Evolutionary conservation across 2,888 invertebrate species (phyloP), one percentile per base, ranked within the genome.

Genomic region (Dioctria linearis): DNA sequence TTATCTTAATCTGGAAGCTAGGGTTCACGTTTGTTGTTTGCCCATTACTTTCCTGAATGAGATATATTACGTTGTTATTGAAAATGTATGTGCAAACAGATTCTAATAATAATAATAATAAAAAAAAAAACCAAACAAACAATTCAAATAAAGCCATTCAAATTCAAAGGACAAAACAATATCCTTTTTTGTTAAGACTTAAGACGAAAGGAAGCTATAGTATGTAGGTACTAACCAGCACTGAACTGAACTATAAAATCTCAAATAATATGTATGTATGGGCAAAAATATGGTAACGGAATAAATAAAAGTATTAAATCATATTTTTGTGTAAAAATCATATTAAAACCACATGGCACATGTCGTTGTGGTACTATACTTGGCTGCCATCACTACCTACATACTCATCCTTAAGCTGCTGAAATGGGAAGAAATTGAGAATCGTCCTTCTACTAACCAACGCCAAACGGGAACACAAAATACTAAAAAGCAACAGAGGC

Each of bases 271-370:
- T 25, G 2, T 25, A 2, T 25, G 25, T 25, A 25, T 25, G 65
- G 39, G 65, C 78, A 78, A 69, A 82, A 71, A 82, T 80, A 80
- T 73, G 81, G 80, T 40, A 79, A 75, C 80, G 82, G 79, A 82
- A 82, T 82, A 83, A 83, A 81, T 81, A 83, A 83, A 83, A 80
- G 83, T 80, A 84, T 81, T 83, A 84, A 84, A 83, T 83, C 83
- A 83, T 82, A 84, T 83, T 83, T 84, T 82, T 82, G 81, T 82
- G 84, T 82, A 83, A 83, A 83, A 84, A 83, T 83, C 83, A 81
- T 83, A 84, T 84, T 83, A 84, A 84, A 83, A 84, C 78, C 84
- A 84, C 82, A 83, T 84, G 84, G 82, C 80, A 82, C 83, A 84
- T 82, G 81, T 82, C 81, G 81, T 82, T 82, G 81, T 80, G 80